These are phyloP conservation scores for Hyles vespertilio DNA, from an alignment of 1,140 invertebrate species.

Conservation along the genomic window DNA sequence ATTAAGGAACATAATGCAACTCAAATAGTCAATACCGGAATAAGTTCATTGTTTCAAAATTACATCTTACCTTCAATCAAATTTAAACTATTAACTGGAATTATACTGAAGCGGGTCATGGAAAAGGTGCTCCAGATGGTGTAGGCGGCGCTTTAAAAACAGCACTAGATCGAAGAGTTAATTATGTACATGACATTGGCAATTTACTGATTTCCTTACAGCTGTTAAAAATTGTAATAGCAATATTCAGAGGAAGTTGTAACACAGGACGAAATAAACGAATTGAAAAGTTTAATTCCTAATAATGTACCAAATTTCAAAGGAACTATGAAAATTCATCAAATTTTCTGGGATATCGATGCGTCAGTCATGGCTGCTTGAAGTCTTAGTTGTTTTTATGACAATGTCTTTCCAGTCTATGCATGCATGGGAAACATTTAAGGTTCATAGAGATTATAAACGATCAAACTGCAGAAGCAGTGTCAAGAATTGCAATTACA, in stretches of 20 bases:
- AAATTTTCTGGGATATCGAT: no score
- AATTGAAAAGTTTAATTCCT: background rate
- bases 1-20: background rate
- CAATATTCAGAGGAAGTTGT: constrained; percentile 1
- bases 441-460: no score
- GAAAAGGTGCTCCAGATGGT: background rate
- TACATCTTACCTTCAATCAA: background rate
- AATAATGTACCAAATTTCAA: no score
- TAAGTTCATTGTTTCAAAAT: constrained; percentile 1
- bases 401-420: no score
- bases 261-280: background rate
- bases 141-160: background rate
- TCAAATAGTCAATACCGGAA: background rate
- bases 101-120: background rate
- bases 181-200: background rate
- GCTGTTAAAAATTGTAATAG: background rate
- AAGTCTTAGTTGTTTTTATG: no score
- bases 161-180: background rate
- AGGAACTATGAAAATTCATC: no score
- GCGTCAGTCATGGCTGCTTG: no score
- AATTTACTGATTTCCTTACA: constrained; percentile 1
- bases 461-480: no score
- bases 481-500: no score
- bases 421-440: no score
- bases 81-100: background rate